phyloP scores from a whole-genome alignment of 2,797 vertebrate genomes.

The Poeciliopsis paucimaculata region DNA sequence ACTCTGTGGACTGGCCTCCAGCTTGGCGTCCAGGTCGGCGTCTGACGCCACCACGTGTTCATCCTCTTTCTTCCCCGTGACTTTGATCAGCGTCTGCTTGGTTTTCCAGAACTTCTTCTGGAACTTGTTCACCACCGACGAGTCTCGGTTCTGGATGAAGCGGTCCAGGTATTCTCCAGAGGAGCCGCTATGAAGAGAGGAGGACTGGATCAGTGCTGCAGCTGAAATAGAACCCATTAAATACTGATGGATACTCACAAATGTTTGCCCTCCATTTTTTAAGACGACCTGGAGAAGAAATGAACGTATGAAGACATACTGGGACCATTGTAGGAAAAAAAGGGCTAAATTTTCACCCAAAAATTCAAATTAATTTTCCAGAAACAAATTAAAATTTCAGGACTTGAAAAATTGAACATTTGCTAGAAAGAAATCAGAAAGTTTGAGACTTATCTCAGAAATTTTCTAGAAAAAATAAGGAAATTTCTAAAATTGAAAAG shows the following conservation, averaged over 20 bases:
- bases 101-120: constrained; percentile 98
- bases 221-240: neutral
- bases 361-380: too few relatives aligned
- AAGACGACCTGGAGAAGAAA: constrained; percentile 43
- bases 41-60: constrained; percentile 96
- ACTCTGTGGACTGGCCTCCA: constrained; percentile 85
- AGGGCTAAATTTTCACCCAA: too few relatives aligned
- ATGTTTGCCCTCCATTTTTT: constrained; percentile 75
- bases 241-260: constrained; percentile 68
- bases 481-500: too few relatives aligned
- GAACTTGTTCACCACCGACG: constrained; percentile 95
- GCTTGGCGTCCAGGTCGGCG: constrained; percentile 92
- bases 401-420: too few relatives aligned
- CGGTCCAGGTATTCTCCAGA: constrained; percentile 88
- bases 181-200: constrained; percentile 77
- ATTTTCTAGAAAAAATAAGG: too few relatives aligned
- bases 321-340: too few relatives aligned
- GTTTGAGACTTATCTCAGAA: too few relatives aligned
- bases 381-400: too few relatives aligned
- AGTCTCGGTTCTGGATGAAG: constrained; percentile 89
- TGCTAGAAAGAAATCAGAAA: too few relatives aligned
- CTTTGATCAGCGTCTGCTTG: constrained; percentile 96
- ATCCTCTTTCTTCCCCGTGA: constrained; percentile 95
- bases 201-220: too few relatives aligned
- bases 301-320: neutral